These are phyloP conservation scores for Cairina moschata DNA, from an alignment of 2,113 vertebrate genomes.

Conservation along the genomic window DNA sequence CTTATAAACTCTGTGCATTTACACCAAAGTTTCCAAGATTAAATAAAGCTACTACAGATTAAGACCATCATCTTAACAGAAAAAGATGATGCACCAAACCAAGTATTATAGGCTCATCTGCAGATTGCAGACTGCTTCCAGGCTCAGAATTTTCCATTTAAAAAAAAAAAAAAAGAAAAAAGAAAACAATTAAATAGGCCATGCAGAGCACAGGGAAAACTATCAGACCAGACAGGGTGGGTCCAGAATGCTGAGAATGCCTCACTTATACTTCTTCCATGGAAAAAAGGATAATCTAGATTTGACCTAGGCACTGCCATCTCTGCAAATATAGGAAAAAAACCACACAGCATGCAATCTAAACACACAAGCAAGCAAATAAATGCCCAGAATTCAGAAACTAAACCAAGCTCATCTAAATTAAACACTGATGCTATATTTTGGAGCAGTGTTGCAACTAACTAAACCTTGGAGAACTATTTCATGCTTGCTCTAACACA, in stretches of 20 bases:
- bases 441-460: not conserved
- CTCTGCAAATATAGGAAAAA: rapidly evolving
- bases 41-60: not conserved
- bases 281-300: slow-evolving; percentile 46
- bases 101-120: not conserved
- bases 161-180: not conserved
- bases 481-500: not conserved
- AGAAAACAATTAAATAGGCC: not conserved
- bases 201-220: not conserved
- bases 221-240: not conserved
- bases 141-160: not conserved
- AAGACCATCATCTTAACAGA: not conserved
- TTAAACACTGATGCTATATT: not conserved
- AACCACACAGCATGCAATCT: not conserved
- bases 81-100: not conserved
- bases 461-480: not conserved
- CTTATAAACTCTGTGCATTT: not conserved
- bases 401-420: not conserved
- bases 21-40: not conserved
- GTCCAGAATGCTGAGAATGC: rapidly evolving
- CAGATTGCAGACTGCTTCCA: not conserved
- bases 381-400: not conserved
- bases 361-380: not conserved
- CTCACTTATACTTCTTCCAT: not conserved
- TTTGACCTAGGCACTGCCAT: slow-evolving; percentile 38